Evolutionary conservation across 2,888 invertebrate genomes (phyloP), one percentile per base, ranked within the genome.

Genomic region (Toxonevra muliebris): DNA sequence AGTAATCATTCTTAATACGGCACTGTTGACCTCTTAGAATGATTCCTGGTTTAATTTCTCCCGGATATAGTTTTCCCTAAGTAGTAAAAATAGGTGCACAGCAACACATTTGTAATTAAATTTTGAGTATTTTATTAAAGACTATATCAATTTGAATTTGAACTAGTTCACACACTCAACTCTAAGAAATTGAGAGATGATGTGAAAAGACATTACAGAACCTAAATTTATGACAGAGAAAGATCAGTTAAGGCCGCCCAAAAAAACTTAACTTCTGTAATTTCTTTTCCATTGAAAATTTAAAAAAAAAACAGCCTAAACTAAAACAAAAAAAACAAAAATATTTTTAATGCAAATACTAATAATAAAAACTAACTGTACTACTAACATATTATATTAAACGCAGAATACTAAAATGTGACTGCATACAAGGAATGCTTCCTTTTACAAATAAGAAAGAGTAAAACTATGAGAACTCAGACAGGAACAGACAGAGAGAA

Each of bases 151-250:
- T n/a, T 50, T 15, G 9, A n/a, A 50, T 1, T 1, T 12, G 50
- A n/a, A 50, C 10, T 10, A 13, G 4, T 50, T 12, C 50, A 17
- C 19, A 52, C 15, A 13, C 10, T 52, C 3, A 52, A 30, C 7
- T 30, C 30, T 30, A 2, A 30, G 30, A 2, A 30, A 30, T 4
- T 30, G 30, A 7, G 2, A 7, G 30, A 30, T 4, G 48, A 41
- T 55, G 48, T 17, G 43, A 61, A 64, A 66, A 69, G 66, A 73
- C 61, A 45, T 74, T 76, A 74, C 73, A 71, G 71, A 74, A 72
- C 55, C 60, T 69, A 71, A 73, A 74, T 57, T 63, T n/a, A 52
- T 43, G 13, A 42, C 15, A 2, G 30, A 30, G n/a, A 19, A 58
- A 52, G 17, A 43, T 66, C 12, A 12, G 13, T 50, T 17, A 61